phyloP scores from a whole-genome alignment of 2,113 vertebrate species.

The Campylomormyrus tamandua region DNA sequence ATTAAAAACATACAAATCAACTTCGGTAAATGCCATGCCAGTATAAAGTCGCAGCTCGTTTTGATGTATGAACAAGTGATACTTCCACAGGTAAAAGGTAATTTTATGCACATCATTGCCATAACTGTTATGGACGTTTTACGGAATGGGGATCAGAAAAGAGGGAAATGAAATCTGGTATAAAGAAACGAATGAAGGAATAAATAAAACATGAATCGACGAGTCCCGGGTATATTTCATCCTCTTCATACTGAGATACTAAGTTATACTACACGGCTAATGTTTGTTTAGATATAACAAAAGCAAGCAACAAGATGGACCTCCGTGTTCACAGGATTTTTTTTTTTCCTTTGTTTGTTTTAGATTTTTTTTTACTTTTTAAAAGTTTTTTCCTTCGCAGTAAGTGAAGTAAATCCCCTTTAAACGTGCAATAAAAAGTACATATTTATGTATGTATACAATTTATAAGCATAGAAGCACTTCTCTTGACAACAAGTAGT shows the following conservation, averaged over 20 bases:
- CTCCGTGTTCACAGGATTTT: slow-evolving; percentile 65
- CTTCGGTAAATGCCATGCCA: slow-evolving; percentile 69
- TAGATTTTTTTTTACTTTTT: slow-evolving; percentile 28
- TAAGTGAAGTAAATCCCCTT: slow-evolving; percentile 74
- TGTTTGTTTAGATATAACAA: slow-evolving; percentile 62
- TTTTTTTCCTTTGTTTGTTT: slow-evolving; percentile 44
- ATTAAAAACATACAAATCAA: slow-evolving; percentile 60
- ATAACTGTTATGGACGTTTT: slow-evolving; percentile 10
- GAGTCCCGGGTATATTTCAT: slow-evolving; percentile 33
- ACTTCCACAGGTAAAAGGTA: slow-evolving; percentile 18
- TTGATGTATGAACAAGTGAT: slow-evolving; percentile 49
- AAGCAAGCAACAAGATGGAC: slow-evolving; percentile 72
- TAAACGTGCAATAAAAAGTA: slow-evolving; percentile 98
- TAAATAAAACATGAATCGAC: slow-evolving; percentile 19
- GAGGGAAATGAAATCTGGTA: slow-evolving; percentile 8
- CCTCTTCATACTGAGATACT: slow-evolving; percentile 48
- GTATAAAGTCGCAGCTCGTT: slow-evolving; percentile 63
- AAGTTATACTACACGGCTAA: slow-evolving; percentile 56
- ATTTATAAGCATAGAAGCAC: slow-evolving; percentile 92
- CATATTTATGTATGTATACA: slow-evolving; percentile 92
- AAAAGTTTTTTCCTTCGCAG: slow-evolving; percentile 54
- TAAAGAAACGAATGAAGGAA: slow-evolving; percentile 9
- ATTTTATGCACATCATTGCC: slow-evolving; percentile 9
- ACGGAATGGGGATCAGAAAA: neutral
- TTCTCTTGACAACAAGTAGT: slow-evolving; percentile 84